These are phyloP conservation scores for Iphiclides podalirius DNA, from an alignment of 2,888 invertebrate genomes.

Conservation along the genomic window DNA sequence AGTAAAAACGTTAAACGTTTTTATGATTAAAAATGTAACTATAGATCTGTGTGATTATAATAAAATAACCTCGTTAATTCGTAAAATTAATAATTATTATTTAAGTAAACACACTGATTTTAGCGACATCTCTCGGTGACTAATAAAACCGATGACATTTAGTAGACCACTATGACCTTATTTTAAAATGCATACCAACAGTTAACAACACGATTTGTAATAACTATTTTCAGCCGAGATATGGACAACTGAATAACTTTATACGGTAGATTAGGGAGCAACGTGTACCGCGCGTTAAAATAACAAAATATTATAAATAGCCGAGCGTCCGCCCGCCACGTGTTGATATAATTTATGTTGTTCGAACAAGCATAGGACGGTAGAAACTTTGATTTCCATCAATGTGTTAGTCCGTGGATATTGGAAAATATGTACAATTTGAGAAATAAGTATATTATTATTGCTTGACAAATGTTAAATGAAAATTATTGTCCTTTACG, in stretches of 20 bases:
- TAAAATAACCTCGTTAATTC: neutral
- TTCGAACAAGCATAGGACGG: slow-evolving; percentile 26
- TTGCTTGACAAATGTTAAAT: no score
- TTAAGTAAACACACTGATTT: neutral
- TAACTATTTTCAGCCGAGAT: no score
- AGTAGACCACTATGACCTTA: no score
- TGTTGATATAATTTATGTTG: slow-evolving; percentile 41
- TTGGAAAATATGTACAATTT: neutral
- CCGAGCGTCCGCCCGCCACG: slow-evolving; percentile 40
- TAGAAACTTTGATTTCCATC: slow-evolving; percentile 4
- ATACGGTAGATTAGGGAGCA: neutral
- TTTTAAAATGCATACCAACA: no score
- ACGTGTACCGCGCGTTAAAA: slow-evolving; percentile 22
- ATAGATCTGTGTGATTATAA: no score
- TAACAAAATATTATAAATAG: slow-evolving; percentile 36
- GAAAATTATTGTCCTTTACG: no score
- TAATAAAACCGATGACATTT: no score
- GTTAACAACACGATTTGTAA: no score
- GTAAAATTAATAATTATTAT: neutral
- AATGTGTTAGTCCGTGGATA: neutral
- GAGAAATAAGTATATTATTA: no score
- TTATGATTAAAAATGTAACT: no score
- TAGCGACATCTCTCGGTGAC: no score
- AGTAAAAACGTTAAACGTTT: neutral
- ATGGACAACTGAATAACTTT: neutral